Conservation (phyloP, 2,113 vertebrate species). For the Hystrix cristata region DNA sequence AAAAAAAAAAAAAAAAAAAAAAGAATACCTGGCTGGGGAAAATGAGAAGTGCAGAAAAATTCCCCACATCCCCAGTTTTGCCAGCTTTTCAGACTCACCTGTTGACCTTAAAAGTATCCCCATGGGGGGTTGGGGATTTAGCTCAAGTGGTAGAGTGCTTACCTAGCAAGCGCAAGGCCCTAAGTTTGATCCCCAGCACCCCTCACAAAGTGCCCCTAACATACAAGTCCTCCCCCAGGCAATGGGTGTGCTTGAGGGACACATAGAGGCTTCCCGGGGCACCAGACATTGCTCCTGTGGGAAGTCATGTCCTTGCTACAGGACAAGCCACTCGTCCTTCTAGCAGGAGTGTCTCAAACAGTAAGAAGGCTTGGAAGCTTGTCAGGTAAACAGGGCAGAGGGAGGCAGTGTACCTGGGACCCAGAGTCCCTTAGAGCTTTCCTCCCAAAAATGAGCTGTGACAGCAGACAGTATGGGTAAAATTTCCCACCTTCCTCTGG, state of each 20-base stretch:
- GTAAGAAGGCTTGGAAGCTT: no score
- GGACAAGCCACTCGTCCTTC: neutral
- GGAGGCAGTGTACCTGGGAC: accelerated
- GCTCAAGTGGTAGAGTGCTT: no score
- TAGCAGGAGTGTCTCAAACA: neutral
- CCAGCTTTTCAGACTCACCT: neutral
- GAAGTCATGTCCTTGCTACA: neutral
- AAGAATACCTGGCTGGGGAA: neutral
- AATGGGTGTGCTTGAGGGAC: no score
- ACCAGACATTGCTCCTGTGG: neutral
- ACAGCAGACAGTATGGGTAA: neutral
- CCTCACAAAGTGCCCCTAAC: no score
- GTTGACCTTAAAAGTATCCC: neutral
- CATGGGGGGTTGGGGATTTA: no score
- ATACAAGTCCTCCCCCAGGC: neutral
- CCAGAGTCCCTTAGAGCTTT: neutral
- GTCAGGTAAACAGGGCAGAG: neutral
- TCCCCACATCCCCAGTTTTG: accelerated
- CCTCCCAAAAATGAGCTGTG: accelerated
- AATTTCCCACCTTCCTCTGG: neutral
- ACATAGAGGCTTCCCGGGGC: neutral
- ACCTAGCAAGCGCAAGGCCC: no score
- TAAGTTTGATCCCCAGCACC: no score
- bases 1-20: no score
- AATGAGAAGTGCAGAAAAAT: accelerated